A percentile compares a stretch with the other conserved stretches of the same genome.
These are phyloP conservation scores for Hemithea aestivaria DNA, from an alignment of 2,888 invertebrate genomes.

Conservation along the genomic window DNA sequence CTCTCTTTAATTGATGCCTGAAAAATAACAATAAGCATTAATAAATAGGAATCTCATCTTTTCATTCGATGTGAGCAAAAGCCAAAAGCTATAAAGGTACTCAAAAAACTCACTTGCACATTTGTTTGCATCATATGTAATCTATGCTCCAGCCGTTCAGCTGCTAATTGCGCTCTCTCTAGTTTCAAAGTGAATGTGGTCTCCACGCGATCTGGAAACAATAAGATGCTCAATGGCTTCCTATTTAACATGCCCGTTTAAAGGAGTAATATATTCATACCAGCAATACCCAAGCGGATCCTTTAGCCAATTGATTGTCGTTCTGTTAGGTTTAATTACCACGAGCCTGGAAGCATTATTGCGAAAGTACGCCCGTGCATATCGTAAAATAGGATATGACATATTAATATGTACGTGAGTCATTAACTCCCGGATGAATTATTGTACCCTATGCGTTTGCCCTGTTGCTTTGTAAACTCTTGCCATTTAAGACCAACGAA, in stretches of 20 bases:
- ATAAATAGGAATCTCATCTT: not conserved
- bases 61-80: too few species aligned
- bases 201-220: constrained; percentile 67
- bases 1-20: constrained; percentile 69
- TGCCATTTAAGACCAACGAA: constrained; percentile 23
- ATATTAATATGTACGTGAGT: constrained; percentile 48
- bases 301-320: constrained; percentile 59
- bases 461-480: constrained; percentile 22
- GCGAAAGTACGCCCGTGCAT: constrained; percentile 57
- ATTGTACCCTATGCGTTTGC: constrained; percentile 15
- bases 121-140: constrained; percentile 68
- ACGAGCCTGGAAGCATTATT: constrained; percentile 47
- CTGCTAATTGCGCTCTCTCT: constrained; percentile 71
- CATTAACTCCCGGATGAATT: constrained; percentile 38
- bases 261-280: constrained; percentile 42
- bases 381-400: constrained; percentile 72
- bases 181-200: constrained; percentile 66
- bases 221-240: constrained; percentile 40
- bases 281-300: constrained; percentile 33
- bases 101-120: constrained; percentile 51
- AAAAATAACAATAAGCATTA: constrained; percentile 28
- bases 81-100: not conserved
- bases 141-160: constrained; percentile 67
- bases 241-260: constrained; percentile 36
- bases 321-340: constrained; percentile 61